Conservation (phyloP, 2,888 invertebrate genomes). For the Epsilonema sp. region DNA sequence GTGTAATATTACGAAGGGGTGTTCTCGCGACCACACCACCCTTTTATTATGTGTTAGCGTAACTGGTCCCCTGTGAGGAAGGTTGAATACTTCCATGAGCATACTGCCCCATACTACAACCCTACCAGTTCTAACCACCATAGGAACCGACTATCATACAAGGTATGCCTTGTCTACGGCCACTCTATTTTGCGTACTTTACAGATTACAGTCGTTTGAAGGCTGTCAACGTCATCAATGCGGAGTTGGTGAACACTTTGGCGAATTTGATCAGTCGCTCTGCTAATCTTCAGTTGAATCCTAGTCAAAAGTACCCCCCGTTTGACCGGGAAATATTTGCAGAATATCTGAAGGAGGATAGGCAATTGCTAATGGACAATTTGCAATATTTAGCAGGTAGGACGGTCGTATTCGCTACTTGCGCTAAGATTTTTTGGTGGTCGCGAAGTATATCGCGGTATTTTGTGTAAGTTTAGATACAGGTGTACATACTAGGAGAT, state of each 20-base stretch:
- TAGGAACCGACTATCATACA: too few relatives aligned
- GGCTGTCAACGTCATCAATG: slow-evolving; percentile 53
- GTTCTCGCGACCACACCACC: too few relatives aligned
- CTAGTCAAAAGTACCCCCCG: slow-evolving; percentile 49
- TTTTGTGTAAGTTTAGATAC: not conserved
- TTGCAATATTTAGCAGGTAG: not conserved
- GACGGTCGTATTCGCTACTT: not conserved
- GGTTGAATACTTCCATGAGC: not conserved
- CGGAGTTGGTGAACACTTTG: slow-evolving; percentile 70
- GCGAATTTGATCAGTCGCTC: slow-evolving; percentile 72
- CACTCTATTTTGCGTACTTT: too few relatives aligned
- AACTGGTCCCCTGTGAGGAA: not conserved
- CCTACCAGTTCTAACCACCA: too few relatives aligned
- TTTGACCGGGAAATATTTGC: slow-evolving; percentile 24
- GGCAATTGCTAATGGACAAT: not conserved
- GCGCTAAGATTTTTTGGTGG: not conserved
- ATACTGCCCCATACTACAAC: too few relatives aligned
- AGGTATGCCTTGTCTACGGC: too few relatives aligned
- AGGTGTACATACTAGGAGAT: not conserved
- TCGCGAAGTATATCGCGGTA: not conserved
- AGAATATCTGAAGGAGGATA: not conserved
- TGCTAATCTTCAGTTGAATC: slow-evolving; percentile 55
- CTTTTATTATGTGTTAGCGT: not conserved
- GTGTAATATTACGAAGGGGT: too few relatives aligned
- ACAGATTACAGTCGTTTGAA: slow-evolving; percentile 63